phyloP scores from a whole-genome alignment of 2,888 invertebrate genomes.

The Caenorhabditis doughertyi region DNA sequence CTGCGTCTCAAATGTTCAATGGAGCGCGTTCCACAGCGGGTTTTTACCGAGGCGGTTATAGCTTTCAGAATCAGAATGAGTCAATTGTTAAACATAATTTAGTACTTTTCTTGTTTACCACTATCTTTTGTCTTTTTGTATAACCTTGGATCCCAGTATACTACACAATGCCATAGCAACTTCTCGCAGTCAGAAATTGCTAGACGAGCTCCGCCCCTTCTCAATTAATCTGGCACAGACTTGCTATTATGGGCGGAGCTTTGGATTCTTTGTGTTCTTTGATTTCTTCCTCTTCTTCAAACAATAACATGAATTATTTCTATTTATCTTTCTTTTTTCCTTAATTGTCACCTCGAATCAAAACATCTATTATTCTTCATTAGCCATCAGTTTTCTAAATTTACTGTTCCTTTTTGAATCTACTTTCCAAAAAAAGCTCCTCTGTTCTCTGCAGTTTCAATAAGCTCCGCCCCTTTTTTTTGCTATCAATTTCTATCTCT shows the following conservation, averaged over 20 bases:
- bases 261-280: conserved; percentile 8
- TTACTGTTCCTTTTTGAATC: background rate
- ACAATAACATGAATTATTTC: no score
- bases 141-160: no score
- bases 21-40: no score
- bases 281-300: conserved; percentile 17
- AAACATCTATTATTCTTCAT: conserved; percentile 48
- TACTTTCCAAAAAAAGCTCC: background rate
- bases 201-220: no score
- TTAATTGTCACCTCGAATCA: conserved; percentile 57
- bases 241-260: background rate
- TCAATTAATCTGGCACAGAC: no score
- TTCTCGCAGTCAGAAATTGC: no score
- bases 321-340: background rate
- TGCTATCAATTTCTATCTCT: conserved; percentile 21
- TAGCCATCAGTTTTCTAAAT: conserved; percentile 1
- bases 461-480: conserved; percentile 29
- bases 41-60: no score
- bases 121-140: no score
- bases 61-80: background rate
- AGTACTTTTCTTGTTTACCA: no score
- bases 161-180: no score
- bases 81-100: no score
- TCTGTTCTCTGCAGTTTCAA: conserved; percentile 17
- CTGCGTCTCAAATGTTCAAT: background rate